Base-by-base conservation (phyloP, 2,888 invertebrate species). In the Leucozona laternaria region DNA sequence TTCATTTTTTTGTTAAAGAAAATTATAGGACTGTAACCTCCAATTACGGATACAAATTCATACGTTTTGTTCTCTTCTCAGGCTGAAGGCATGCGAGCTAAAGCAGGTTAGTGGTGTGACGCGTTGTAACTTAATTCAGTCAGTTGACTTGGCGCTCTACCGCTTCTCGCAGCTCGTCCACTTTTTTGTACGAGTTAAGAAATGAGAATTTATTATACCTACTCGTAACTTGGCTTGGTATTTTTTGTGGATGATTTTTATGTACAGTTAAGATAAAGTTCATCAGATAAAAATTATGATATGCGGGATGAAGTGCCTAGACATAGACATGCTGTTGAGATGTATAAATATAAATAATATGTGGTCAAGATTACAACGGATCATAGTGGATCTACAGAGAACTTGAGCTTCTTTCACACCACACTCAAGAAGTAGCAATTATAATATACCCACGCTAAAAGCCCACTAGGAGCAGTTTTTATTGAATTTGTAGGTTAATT, bases 101-200 rank as follows among this genome's bases (percentile, higher is more conserved):
- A 81, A 82, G 64, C 81, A 77, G 81, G 81, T 82, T 82, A 82
- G 81, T 82, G 71, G 71, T 82, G 53, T 53, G 53, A 53, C 53
- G 53, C 53, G 53, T 28, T 53, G 53, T 25, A 53, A 53, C n/a
- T 53, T 53, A 53, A 53, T 28, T 53, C 53, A 53, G 20, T 48
- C 17, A 45, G 50, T 25, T 28, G 25, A n/a, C 3, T 53, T 50
- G 50, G 22, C 50, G 28, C 15, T n/a, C 25, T 53, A 25, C 25
- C 25, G 4, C 53, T n/a, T 15, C 15, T 8, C 25, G 7, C 15
- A n/a, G 53, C 7, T 53, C n/a, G 8, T 53, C 15, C 28, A 28
- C 53, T 53, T n/a, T n/a, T 50, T 53, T n/a, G n/a, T n/a, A n/a
- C n/a, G n/a, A 53, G n/a, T 28, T n/a, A 25, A 53, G 50, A 22